Base-by-base conservation (phyloP, 2,888 invertebrate species). In the Trachelus stipa region DNA sequence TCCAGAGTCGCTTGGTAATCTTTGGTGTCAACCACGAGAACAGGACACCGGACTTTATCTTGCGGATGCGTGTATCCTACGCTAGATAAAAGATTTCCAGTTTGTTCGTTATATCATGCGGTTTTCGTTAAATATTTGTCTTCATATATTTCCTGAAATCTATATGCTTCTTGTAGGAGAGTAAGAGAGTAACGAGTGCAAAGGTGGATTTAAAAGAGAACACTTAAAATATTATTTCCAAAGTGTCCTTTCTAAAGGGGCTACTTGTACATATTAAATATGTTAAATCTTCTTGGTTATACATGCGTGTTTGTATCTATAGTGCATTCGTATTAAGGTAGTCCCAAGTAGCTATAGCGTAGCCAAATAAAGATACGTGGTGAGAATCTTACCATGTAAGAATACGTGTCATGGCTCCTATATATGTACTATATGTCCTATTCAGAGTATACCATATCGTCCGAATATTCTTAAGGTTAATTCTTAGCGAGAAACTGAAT, bases 381-480 rank as follows among this genome's bases (percentile, higher is more conserved):
- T 81, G 81, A 81, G 80, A 83, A 84, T 84, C 78, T 82, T 76
- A 83, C 84, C 85, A 84, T 86, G 82, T 82, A 82, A 79, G 85
- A 84, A 87, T 86, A 78, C 84, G 79, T 87, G 84, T 86, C 86
- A 87, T 83, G 85, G 83, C 82, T 83, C 73, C 76, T 35, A 69
- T 31, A 68, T 69, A 74, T 34, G 37, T 37, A 31, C 31, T 37
- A 30, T 74, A 74, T 35, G 9, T 35, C 11, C 12, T 74, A 35
- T 23, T 35, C 74, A 37, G 34, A 35, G 35, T 74, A 11, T 35
- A 30, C 11, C 30, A 23, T 34, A 33, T 11, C 4, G 71, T 15
- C 71, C 71, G 23, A 31, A 34, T 71, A 23, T 15, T 15, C 31
- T 71, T 34, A 71, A 34, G 71, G 30, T 30, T n/a, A 71, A 34